Evolutionary conservation across 2,888 invertebrate species (phyloP).

Genomic region (Sturmia bella): DNA sequence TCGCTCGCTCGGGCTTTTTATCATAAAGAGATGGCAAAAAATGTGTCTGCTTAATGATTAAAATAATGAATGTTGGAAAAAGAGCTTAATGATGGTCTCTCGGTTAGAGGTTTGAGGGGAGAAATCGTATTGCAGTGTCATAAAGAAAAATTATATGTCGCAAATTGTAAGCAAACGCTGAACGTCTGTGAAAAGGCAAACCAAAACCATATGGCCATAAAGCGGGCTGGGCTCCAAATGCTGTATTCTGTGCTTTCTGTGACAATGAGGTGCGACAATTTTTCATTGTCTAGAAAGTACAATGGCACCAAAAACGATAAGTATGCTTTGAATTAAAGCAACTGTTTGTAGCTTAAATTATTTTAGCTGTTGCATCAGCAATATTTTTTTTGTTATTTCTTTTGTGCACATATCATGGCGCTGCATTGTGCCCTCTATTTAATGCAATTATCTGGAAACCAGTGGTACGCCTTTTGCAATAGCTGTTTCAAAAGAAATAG

Average conservation of each 20-base stretch:
- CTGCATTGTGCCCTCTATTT: slow-evolving; percentile 31
- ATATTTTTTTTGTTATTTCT: slow-evolving; percentile 6
- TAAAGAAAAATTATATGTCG: slow-evolving; percentile 16
- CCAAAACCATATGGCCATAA: slow-evolving; percentile 26
- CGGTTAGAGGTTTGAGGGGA: background rate
- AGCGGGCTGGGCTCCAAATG: background rate
- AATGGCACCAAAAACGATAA: background rate
- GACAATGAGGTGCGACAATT: slow-evolving; percentile 44
- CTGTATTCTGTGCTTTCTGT: slow-evolving; percentile 1
- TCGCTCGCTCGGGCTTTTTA: slow-evolving; percentile 14
- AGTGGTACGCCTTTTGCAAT: slow-evolving; percentile 12
- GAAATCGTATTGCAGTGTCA: background rate
- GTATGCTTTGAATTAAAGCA: background rate
- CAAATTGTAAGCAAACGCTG: background rate
- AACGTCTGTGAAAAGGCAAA: background rate
- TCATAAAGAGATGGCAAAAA: slow-evolving; percentile 16
- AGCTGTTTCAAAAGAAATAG: background rate
- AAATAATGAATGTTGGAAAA: slow-evolving; percentile 53
- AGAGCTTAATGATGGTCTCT: slow-evolving; percentile 5
- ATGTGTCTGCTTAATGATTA: slow-evolving; percentile 32
- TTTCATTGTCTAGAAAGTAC: background rate
- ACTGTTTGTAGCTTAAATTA: background rate
- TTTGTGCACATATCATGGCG: background rate
- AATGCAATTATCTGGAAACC: slow-evolving; percentile 65
- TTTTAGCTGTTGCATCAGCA: slow-evolving; percentile 42